These are phyloP conservation scores for Apaloderma vittatum DNA, from an alignment of 2,113 vertebrate genomes.

Conservation along the genomic window DNA sequence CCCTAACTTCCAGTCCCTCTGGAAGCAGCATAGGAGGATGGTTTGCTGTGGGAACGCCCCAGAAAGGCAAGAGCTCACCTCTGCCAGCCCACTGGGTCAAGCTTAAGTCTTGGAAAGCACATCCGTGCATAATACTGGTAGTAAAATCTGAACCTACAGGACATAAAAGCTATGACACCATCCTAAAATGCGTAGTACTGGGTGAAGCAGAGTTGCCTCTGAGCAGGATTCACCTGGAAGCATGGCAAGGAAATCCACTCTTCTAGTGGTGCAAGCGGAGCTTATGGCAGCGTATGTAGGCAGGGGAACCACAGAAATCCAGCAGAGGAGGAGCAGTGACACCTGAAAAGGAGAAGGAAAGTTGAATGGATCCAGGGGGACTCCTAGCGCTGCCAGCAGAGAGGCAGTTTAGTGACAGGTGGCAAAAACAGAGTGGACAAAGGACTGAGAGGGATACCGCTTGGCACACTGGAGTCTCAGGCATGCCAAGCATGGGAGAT, in stretches of 20 bases:
- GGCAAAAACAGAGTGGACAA: not conserved
- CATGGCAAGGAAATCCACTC: not conserved
- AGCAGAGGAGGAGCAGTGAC: not conserved
- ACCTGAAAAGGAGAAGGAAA: not conserved
- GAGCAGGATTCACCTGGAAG: not conserved
- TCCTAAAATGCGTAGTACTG: not conserved
- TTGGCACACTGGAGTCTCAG: not conserved
- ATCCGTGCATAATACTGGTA: not conserved
- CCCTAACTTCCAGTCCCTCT: not conserved
- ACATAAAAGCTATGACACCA: not conserved
- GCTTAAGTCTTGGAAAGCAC: not conserved
- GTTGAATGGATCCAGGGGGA: not conserved
- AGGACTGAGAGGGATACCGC: not conserved
- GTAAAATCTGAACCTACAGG: not conserved
- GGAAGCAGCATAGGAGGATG: not conserved
- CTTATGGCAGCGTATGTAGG: not conserved
- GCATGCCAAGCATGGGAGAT: not conserved
- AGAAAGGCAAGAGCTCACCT: not conserved
- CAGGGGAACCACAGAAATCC: not conserved
- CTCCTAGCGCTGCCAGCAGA: not conserved
- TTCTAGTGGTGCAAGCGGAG: not conserved
- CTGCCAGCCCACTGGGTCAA: not conserved
- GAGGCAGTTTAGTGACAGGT: not conserved
- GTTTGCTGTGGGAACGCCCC: not conserved
- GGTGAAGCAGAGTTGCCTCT: not conserved